phyloP scores from a whole-genome alignment of 92 coral and sea anemone genomes.

The Pocillopora grandis region DNA sequence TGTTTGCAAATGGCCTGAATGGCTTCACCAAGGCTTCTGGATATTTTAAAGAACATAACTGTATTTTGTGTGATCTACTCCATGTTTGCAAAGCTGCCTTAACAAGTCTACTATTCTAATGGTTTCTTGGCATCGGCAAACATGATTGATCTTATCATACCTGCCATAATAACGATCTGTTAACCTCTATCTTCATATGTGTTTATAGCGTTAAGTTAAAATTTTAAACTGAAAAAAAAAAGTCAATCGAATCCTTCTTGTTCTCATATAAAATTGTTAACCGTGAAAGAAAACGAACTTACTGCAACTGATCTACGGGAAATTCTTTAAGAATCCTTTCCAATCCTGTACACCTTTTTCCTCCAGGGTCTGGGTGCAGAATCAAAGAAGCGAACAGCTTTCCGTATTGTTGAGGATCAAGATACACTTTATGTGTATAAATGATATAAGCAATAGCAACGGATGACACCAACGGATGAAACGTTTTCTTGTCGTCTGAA shows the following conservation, averaged over 20 bases:
- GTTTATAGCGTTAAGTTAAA: no score
- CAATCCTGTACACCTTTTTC: neutral
- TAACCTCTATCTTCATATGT: no score
- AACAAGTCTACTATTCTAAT: neutral
- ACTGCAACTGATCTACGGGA: conserved; percentile 19
- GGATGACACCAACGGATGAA: conserved; percentile 31
- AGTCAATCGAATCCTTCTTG: no score
- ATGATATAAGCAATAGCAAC: conserved; percentile 14
- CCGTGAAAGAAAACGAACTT: neutral
- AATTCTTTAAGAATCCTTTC: neutral
- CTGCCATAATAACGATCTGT: no score
- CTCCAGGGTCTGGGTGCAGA: neutral
- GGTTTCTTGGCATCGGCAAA: no score
- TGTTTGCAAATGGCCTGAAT: conserved; percentile 49
- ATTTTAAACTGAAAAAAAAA: no score
- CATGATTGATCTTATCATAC: no score
- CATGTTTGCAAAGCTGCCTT: neutral
- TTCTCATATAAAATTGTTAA: no score
- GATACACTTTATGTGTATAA: neutral
- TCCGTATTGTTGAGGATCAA: neutral
- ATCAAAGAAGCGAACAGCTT: conserved; percentile 8
- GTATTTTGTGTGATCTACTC: neutral
- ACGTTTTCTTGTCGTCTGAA: neutral
- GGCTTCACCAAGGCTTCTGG: conserved; percentile 50
- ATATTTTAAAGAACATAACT: neutral